Evolutionary conservation across 2,797 vertebrate species (phyloP), one percentile per base, ranked within the genome.

Genomic region (Centroberyx gerrardi): DNA sequence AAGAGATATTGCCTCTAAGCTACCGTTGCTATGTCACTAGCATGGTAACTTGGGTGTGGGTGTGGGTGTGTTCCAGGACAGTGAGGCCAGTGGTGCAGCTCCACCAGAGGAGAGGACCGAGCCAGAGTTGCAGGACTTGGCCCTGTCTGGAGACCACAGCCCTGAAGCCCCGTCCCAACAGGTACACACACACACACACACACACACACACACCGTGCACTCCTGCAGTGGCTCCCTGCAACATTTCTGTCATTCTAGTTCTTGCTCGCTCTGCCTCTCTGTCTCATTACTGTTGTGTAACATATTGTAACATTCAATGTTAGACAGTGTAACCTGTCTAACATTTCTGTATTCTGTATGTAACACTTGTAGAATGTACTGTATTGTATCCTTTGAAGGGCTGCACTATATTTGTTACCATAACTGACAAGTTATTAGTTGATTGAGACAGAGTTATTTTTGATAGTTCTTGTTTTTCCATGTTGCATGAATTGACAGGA

Each of bases 111-210:
- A 86, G 78, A 92, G 68, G 70, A 90, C 95, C 2, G 95, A 91
- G 69, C 94, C 93, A 53, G 94, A 94, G 80, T 77, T 94, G 27
- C 94, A 93, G 85, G 92, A 91, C 82, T 88, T 83, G 0, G 82
- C 64, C 13, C 80, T 92, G n/a, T 95, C 95, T 1, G 85, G 82
- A 17, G 95, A 96, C 54, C 94, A 90, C 76, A 95, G 91, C 63
- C 86, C 90, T 5, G 93, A 94, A 7, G 89, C 77, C 0, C 87
- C 80, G 0, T 92, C 93, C 52, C 91, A 90, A 22, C 90, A 94
- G 93, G 95, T 96, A 90, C 38, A 3, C 6, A 62, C 36, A 54
- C 27, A 65, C 42, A 54, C 51, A 22, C 27, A 65, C 42, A 54
- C 51, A 38, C 44, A 15, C 27, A 28, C 46, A 59, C 27, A 60